These are phyloP conservation scores for Hirundichthys speculiger DNA, from an alignment of 2,113 vertebrate genomes.

Conservation along the genomic window DNA sequence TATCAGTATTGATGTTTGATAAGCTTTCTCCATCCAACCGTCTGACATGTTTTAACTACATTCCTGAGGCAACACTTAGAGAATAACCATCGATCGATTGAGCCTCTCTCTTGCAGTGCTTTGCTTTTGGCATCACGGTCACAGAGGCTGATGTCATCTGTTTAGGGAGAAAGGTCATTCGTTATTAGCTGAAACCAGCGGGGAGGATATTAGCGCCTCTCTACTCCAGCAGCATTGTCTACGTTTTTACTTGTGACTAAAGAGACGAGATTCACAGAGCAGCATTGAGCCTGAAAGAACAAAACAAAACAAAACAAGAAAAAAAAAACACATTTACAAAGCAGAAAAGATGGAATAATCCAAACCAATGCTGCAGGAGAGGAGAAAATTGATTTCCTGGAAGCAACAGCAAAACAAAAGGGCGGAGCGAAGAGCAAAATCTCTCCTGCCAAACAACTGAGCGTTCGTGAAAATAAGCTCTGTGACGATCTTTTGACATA, in stretches of 20 bases:
- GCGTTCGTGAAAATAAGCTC: too few relatives aligned
- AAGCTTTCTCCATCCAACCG: conserved; percentile 23
- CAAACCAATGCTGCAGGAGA: too few relatives aligned
- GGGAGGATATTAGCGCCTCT: conserved; percentile 22
- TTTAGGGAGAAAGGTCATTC: conserved; percentile 65
- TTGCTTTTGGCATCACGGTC: conserved; percentile 51
- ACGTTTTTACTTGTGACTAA: conserved; percentile 9
- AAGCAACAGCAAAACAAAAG: too few relatives aligned
- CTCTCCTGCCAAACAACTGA: too few relatives aligned
- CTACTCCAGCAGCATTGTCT: conserved; percentile 23
- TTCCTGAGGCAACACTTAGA: conserved; percentile 43
- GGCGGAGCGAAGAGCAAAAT: too few relatives aligned
- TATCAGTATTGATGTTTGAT: neutral
- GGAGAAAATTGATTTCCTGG: too few relatives aligned
- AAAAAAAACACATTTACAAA: too few relatives aligned
- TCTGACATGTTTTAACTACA: conserved; percentile 34
- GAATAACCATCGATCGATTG: conserved; percentile 47
- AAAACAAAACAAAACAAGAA: too few relatives aligned
- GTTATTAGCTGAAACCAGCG: conserved; percentile 52
- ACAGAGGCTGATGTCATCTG: conserved; percentile 65
- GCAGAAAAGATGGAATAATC: too few relatives aligned
- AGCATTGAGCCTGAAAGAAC: too few relatives aligned
- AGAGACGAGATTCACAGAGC: too few relatives aligned
- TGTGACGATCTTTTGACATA: too few relatives aligned
- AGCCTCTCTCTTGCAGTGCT: conserved; percentile 39